Conservation (phyloP, 2,888 invertebrate genomes). For the Iphiclides podalirius region DNA sequence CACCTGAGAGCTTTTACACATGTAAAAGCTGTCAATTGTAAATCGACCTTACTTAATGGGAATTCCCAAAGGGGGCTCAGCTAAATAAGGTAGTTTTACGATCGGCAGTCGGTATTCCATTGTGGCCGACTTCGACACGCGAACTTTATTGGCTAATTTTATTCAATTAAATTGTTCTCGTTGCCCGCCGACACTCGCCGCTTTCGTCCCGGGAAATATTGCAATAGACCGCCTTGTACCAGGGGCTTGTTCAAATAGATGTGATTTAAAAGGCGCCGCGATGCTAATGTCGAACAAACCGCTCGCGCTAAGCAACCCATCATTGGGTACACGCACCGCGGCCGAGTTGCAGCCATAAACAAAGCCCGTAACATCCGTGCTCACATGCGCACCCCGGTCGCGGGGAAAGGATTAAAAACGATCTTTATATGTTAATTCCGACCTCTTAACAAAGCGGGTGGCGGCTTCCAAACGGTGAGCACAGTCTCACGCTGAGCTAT, state of each 20-base stretch:
- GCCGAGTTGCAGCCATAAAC: slow-evolving; percentile 45
- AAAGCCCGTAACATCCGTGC: slow-evolving; percentile 40
- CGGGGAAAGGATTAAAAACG: slow-evolving; percentile 61
- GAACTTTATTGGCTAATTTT: slow-evolving; percentile 78
- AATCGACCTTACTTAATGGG: slow-evolving; percentile 61
- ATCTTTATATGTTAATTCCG: slow-evolving; percentile 41
- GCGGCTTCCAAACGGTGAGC: slow-evolving; percentile 69
- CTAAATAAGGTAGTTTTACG: slow-evolving; percentile 73
- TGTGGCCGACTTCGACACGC: slow-evolving; percentile 67
- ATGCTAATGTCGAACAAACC: slow-evolving; percentile 37
- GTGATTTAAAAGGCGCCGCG: slow-evolving; percentile 48
- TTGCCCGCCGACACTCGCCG: slow-evolving; percentile 51
- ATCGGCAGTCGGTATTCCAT: slow-evolving; percentile 66
- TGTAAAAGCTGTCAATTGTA: slow-evolving; percentile 50
- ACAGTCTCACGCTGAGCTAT: slow-evolving; percentile 62
- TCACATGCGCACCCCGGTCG: slow-evolving; percentile 38
- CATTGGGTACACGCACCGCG: slow-evolving; percentile 41
- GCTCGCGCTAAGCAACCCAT: slow-evolving; percentile 34
- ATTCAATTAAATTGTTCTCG: slow-evolving; percentile 77
- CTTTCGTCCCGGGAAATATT: slow-evolving; percentile 64
- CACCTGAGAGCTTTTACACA: slow-evolving; percentile 48
- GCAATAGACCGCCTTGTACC: slow-evolving; percentile 64
- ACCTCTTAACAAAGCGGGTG: slow-evolving; percentile 51
- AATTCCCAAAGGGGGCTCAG: slow-evolving; percentile 59
- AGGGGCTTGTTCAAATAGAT: slow-evolving; percentile 38